A percentile compares a stretch with the other conserved stretches of the same genome.
Evolutionary conservation across 1,140 invertebrate species (phyloP).

Genomic region (Galleria mellonella): DNA sequence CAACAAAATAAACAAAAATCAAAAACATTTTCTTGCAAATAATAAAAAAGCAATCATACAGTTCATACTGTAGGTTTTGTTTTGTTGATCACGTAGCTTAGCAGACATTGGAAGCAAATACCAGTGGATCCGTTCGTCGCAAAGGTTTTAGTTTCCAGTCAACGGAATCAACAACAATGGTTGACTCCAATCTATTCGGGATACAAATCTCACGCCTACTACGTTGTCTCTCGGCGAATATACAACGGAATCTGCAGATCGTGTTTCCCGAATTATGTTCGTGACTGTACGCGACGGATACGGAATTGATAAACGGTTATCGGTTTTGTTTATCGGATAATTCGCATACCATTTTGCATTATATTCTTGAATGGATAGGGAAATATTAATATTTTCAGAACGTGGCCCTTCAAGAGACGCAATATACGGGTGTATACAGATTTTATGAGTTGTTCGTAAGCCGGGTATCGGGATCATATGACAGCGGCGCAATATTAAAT

Average conservation of each 20-base stretch:
- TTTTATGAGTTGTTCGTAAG: no score
- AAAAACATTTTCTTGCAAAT: no score
- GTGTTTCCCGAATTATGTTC: conserved; percentile 44
- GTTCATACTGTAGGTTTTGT: no score
- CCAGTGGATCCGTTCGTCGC: conserved; percentile 11
- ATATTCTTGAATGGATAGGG: no score
- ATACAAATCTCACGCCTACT: conserved; percentile 39
- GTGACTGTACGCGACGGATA: conserved; percentile 13
- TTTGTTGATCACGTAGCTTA: conserved; percentile 14
- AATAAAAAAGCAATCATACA: no score
- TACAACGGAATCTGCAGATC: conserved; percentile 33
- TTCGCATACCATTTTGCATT: no score
- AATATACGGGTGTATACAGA: no score
- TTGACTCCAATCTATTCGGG: conserved; percentile 41
- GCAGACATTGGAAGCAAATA: conserved; percentile 12
- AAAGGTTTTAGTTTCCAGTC: conserved; percentile 22
- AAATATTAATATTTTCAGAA: no score
- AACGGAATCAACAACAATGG: conserved; percentile 27
- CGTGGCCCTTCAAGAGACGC: no score
- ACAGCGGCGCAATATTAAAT: no score
- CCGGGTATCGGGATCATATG: no score
- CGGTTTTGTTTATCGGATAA: conserved; percentile 7
- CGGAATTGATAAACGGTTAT: conserved; percentile 11
- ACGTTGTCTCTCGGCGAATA: conserved; percentile 32
- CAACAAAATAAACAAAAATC: no score